phyloP scores from a whole-genome alignment of 2,888 invertebrate species.

The Idaea biselata region DNA sequence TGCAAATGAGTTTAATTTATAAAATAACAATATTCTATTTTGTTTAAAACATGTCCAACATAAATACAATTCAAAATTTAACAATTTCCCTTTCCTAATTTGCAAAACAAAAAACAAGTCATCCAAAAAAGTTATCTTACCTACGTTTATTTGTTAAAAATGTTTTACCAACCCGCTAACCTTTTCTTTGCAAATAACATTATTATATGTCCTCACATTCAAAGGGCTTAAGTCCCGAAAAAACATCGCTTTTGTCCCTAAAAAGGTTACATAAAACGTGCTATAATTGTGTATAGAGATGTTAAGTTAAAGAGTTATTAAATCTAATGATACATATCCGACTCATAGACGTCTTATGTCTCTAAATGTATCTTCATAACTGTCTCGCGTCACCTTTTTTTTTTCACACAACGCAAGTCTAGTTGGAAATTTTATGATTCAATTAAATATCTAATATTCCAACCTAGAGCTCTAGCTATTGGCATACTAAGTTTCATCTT shows the following conservation, averaged over 20 bases:
- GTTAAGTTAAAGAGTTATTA: background rate
- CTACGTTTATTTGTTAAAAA: background rate
- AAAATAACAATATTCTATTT: background rate
- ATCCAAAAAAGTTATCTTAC: background rate
- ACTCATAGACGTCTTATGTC: background rate
- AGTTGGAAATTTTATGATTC: too few species aligned
- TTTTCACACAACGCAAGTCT: too few species aligned
- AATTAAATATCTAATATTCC: too few species aligned
- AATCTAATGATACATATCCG: background rate
- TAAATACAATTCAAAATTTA: background rate
- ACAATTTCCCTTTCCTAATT: background rate
- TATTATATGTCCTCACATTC: background rate
- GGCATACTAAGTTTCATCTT: too few species aligned
- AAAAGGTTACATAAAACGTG: background rate
- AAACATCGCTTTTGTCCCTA: background rate
- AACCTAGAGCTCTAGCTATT: too few species aligned
- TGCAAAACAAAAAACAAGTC: background rate
- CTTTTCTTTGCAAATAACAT: background rate
- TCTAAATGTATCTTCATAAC: background rate
- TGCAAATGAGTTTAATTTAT: too few species aligned
- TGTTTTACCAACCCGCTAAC: background rate
- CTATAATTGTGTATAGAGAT: background rate
- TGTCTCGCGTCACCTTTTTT: background rate
- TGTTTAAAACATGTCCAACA: background rate
- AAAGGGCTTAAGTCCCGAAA: background rate